A percentile compares a stretch with the other conserved stretches of the same genome.
Evolutionary conservation across 2,797 vertebrate genomes (phyloP).

Genomic region (Oreochromis grahami): DNA sequence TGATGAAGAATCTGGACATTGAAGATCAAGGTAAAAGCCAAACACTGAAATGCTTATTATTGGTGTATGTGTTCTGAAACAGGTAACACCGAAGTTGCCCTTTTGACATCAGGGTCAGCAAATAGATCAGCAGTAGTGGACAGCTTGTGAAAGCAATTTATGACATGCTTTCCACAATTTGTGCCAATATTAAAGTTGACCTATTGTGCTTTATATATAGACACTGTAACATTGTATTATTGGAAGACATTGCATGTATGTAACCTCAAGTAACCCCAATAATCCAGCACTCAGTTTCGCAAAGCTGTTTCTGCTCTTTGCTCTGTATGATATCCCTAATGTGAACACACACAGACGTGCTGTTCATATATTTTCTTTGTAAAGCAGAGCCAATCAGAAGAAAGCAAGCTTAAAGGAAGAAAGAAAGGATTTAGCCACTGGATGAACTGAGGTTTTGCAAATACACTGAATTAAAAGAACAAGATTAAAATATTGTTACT

Average conservation of each 20-base stretch:
- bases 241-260: neutral
- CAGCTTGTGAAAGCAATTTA: neutral
- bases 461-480: neutral
- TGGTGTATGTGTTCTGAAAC: neutral
- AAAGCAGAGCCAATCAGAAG: neutral
- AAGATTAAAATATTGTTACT: neutral
- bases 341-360: neutral
- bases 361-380: neutral
- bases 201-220: neutral
- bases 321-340: neutral
- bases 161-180: neutral
- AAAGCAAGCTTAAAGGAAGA: neutral
- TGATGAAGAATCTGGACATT: slow-evolving; percentile 94
- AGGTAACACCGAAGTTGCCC: neutral
- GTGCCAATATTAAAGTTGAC: neutral
- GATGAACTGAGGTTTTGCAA: neutral
- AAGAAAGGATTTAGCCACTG: neutral
- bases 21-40: slow-evolving; percentile 89
- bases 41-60: neutral
- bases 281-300: neutral
- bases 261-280: neutral
- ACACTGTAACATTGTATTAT: neutral
- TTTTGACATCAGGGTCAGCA: neutral
- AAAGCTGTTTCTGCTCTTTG: neutral
- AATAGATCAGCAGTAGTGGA: neutral